These are phyloP conservation scores for Campylorhamphus procurvoides DNA, from an alignment of 2,113 vertebrate genomes.

Conservation along the genomic window DNA sequence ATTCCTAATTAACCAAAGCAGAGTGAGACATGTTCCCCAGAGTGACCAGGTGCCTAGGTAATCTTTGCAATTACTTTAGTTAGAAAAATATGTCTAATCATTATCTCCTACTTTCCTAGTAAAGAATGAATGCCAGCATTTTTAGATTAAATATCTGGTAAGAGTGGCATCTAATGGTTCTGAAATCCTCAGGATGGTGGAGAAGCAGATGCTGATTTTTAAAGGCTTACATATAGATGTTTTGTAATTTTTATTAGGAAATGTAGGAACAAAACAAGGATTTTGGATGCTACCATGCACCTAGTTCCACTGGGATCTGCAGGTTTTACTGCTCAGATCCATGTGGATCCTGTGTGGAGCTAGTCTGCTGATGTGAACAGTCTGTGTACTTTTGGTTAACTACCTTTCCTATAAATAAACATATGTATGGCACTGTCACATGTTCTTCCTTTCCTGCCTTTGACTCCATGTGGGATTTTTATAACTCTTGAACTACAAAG, in stretches of 20 bases:
- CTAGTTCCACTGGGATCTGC: not conserved
- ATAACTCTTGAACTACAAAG: not conserved
- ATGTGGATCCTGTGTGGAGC: not conserved
- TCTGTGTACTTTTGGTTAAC: not conserved
- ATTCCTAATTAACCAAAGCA: not conserved
- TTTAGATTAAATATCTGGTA: not conserved
- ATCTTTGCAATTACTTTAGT: not conserved
- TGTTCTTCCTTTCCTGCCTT: not conserved
- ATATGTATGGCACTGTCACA: accelerated
- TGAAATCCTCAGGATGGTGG: not conserved
- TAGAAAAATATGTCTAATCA: not conserved
- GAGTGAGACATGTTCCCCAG: not conserved
- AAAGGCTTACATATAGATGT: not conserved
- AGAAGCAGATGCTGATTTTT: not conserved
- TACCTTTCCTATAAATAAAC: not conserved
- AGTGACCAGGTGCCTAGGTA: not conserved
- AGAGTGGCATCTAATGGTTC: slow-evolving; percentile 15
- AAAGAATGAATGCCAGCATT: not conserved
- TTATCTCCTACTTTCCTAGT: not conserved
- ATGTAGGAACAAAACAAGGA: not conserved
- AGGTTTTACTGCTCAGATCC: not conserved
- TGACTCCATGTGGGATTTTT: not conserved
- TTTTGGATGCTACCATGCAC: not conserved
- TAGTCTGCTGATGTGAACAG: not conserved
- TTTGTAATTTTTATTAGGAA: not conserved